These are phyloP conservation scores for Plecotus auritus DNA, from an alignment of 2,113 vertebrate species.

Conservation along the genomic window DNA sequence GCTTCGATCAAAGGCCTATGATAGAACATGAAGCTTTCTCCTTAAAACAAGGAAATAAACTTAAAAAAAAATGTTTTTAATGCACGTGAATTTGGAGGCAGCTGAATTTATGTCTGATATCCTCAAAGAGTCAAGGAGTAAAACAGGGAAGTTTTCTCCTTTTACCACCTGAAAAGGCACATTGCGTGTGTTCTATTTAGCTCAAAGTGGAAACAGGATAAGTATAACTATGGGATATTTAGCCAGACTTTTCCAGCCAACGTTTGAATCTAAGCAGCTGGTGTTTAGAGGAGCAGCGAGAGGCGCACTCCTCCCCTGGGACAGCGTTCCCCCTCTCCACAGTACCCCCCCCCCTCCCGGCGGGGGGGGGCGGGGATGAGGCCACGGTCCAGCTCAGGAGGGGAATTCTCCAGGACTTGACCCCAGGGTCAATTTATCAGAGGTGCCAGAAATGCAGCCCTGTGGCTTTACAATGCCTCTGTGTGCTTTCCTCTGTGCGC, in stretches of 20 bases:
- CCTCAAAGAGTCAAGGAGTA: neutral
- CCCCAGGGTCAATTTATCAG: neutral
- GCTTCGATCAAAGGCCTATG: neutral
- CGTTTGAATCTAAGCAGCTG: neutral
- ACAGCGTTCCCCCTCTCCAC: neutral
- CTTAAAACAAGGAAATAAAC: neutral
- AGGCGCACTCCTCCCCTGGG: neutral
- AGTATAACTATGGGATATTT: neutral
- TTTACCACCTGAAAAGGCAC: neutral
- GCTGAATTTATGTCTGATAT: neutral
- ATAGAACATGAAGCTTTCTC: neutral
- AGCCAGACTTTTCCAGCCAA: neutral
- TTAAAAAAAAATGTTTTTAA: neutral
- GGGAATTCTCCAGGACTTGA: neutral
- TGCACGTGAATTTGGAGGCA: neutral
- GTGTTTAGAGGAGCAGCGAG: neutral
- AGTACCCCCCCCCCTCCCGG: no score
- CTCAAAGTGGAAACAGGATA: neutral
- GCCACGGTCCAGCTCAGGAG: no score
- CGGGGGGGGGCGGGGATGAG: neutral
- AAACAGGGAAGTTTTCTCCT: neutral
- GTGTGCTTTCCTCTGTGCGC: neutral
- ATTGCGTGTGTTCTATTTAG: neutral
- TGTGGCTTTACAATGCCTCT: neutral
- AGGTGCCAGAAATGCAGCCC: neutral